Evolutionary conservation across 2,797 vertebrate genomes (phyloP).

Genomic region (Protonibea diacanthus): DNA sequence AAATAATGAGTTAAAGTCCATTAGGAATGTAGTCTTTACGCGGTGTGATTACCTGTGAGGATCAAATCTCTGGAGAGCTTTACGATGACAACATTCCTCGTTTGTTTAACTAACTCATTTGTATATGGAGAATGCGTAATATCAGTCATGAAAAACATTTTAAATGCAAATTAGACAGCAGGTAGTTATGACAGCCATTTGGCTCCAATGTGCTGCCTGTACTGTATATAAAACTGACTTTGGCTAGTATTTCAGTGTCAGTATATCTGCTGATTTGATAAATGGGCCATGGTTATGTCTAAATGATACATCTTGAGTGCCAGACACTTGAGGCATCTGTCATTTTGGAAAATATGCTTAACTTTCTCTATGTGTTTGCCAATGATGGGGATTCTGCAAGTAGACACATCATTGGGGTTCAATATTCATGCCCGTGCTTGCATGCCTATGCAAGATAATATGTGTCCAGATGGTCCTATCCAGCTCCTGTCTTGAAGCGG

Average conservation of each 20-base stretch:
- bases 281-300: conserved; percentile 3
- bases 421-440: conserved; percentile 7
- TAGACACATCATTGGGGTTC: conserved; percentile 14
- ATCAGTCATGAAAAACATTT: conserved; percentile 32
- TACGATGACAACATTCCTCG: conserved; percentile 26
- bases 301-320: neutral
- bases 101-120: conserved; percentile 46
- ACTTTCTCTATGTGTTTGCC: neutral
- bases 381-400: conserved; percentile 3
- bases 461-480: conserved; percentile 33
- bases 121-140: conserved; percentile 22
- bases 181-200: conserved; percentile 44
- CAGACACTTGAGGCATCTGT: conserved; percentile 24
- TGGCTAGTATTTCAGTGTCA: conserved; percentile 14
- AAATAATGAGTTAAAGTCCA: conserved; percentile 35
- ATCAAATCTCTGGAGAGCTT: conserved; percentile 35
- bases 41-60: conserved; percentile 27
- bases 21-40: conserved; percentile 23
- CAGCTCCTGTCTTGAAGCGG: conserved; percentile 39
- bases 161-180: conserved; percentile 52
- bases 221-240: conserved; percentile 22
- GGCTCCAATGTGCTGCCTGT: conserved; percentile 30
- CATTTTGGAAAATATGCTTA: conserved; percentile 26
- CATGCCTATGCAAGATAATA: conserved; percentile 15
- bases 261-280: conserved; percentile 21